Evolutionary conservation across 1,140 invertebrate genomes (phyloP).

Genomic region (Zelostemma sp.): DNA sequence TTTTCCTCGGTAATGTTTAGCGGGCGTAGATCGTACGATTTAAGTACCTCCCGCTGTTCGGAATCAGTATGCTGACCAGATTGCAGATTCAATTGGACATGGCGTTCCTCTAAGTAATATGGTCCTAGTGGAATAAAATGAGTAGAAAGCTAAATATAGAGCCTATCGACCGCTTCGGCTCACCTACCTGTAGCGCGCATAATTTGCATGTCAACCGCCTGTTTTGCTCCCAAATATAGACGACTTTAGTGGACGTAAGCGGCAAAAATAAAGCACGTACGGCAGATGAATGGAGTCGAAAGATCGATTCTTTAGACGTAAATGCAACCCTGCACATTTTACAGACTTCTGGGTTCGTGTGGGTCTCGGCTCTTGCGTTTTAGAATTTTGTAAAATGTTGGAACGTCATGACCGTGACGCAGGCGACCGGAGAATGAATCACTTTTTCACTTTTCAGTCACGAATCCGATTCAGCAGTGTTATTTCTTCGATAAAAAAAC

Average conservation of each 20-base stretch:
- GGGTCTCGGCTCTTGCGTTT: too few relatives aligned
- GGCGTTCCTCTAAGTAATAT: slow-evolving; percentile 13
- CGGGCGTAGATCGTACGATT: background rate
- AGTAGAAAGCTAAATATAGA: slow-evolving; percentile 55
- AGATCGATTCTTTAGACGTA: slow-evolving; percentile 36
- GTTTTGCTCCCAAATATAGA: slow-evolving; percentile 42
- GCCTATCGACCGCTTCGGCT: slow-evolving; percentile 49
- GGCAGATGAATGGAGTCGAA: slow-evolving; percentile 35
- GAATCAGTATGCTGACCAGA: slow-evolving; percentile 22
- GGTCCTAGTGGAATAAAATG: slow-evolving; percentile 48
- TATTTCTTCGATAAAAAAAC: too few relatives aligned
- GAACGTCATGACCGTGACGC: too few relatives aligned
- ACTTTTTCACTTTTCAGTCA: too few relatives aligned
- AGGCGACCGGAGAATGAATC: too few relatives aligned
- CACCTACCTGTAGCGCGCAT: slow-evolving; percentile 59
- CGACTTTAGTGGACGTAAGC: slow-evolving; percentile 36
- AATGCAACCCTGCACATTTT: slow-evolving; percentile 17
- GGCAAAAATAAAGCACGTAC: slow-evolving; percentile 35
- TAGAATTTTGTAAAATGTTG: too few relatives aligned
- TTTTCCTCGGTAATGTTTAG: too few relatives aligned
- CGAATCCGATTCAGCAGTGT: too few relatives aligned
- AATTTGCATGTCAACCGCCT: slow-evolving; percentile 51
- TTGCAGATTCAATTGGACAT: slow-evolving; percentile 27
- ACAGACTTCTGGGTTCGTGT: background rate
- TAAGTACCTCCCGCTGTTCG: slow-evolving; percentile 3